These are phyloP conservation scores for Grammomys dolichurus DNA, from an alignment of 2,113 vertebrate genomes.

Conservation along the genomic window DNA sequence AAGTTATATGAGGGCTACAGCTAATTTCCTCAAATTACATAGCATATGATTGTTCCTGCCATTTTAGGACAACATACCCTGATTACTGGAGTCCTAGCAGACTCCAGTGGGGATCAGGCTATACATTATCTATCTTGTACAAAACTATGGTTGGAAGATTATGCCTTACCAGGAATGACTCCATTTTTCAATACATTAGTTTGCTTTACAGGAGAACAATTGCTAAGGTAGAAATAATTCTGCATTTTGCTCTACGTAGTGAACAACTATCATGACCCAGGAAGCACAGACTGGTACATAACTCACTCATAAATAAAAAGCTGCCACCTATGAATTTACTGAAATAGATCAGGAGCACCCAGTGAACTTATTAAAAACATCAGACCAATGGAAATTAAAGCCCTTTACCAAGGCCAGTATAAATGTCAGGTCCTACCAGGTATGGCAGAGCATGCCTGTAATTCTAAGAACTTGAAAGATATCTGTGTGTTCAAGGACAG, in stretches of 20 bases:
- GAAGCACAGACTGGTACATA: too few relatives aligned
- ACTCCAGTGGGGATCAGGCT: not conserved
- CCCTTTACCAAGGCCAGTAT: not conserved
- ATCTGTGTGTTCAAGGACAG: not conserved
- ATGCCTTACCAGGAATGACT: not conserved
- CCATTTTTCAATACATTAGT: not conserved
- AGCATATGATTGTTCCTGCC: not conserved
- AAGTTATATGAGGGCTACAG: not conserved
- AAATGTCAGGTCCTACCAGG: not conserved
- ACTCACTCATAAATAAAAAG: not conserved
- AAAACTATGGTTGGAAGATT: not conserved
- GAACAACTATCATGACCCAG: not conserved
- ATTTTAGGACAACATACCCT: not conserved
- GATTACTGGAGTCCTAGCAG: not conserved
- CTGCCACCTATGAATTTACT: not conserved
- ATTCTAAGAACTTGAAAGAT: not conserved
- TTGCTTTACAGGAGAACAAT: not conserved
- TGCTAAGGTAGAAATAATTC: not conserved
- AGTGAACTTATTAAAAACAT: not conserved
- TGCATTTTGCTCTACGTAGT: not conserved
- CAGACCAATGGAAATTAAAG: not conserved
- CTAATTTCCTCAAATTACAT: too few relatives aligned
- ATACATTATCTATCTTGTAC: not conserved
- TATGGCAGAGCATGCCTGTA: not conserved
- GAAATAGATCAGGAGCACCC: not conserved